Percentiles rank a stretch among this genome's conserved stretches.
Evolutionary conservation across 2,113 vertebrate genomes (phyloP).

Genomic region (Phyllostomus hastatus): DNA sequence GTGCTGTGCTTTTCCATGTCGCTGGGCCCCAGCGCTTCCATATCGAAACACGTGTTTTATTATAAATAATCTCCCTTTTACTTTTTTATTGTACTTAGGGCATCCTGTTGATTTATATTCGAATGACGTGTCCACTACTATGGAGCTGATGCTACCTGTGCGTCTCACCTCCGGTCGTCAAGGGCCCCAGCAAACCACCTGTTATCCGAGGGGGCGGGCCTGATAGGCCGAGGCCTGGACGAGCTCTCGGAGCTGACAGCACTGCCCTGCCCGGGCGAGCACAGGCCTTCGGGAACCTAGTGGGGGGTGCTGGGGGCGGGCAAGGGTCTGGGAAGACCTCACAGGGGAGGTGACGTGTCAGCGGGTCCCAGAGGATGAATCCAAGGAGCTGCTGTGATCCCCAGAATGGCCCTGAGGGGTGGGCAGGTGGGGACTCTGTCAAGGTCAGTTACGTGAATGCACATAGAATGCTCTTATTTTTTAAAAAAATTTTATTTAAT

Average conservation of each 20-base stretch:
- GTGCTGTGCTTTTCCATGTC: too few species aligned
- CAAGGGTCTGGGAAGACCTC: not conserved
- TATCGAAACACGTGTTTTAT: too few species aligned
- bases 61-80: too few species aligned
- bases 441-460: not conserved
- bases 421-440: not conserved
- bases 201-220: not conserved
- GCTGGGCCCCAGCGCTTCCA: too few species aligned
- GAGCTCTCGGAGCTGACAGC: not conserved
- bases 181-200: constrained; percentile 6
- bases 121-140: too few species aligned
- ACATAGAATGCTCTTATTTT: not conserved
- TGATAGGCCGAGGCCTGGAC: not conserved
- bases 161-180: too few species aligned
- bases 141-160: too few species aligned
- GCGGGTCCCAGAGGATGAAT: not conserved
- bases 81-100: too few species aligned
- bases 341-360: not conserved
- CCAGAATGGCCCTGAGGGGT: not conserved
- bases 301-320: not conserved
- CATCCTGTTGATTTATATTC: too few species aligned
- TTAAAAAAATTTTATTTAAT: too few species aligned
- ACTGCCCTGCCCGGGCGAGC: not conserved
- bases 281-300: not conserved
- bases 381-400: not conserved